Base-by-base conservation (phyloP, 1,140 invertebrate genomes). In the Solenopsis fugax region DNA sequence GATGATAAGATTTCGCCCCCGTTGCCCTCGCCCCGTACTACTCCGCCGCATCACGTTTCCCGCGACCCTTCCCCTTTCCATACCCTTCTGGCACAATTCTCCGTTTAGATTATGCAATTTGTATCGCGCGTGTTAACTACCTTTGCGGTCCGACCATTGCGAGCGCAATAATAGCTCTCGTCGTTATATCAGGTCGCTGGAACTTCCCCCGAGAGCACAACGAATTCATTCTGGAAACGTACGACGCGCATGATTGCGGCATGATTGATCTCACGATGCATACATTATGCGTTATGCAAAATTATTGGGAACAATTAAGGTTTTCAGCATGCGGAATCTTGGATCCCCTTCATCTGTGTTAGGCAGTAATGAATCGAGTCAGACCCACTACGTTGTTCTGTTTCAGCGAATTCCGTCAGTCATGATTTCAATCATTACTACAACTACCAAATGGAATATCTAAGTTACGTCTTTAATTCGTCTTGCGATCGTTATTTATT, bases 1-100 rank as follows among this genome's bases (percentile, higher is more conserved):
- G 90, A 89, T 92, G 92, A 92, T 91, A 92, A 93, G 90, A 92
- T 92, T 93, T 93, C 86, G 67, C 75, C 58, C n/a, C 89, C 52
- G 60, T 67, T 34, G 41, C 64, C 58, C 50, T 71, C 54, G 24
- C 37, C 67, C 48, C 52, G 29, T 13, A 50, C 52, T 64, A 54
- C 4, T 78, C 45, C 56, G 2, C 65, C 34, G 34, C 50, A 16
- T 75, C 48, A 41, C 54, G 45, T 75, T 73, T 78, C 48, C 77
- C 54, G 2, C 29, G 5, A 16, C 9, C 60, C 69, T 72, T 16
- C 56, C 24, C 4, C 29, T 12, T 5, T 10, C 52, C 10, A 10
- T 24, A 13, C 13, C 18, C 34, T 73, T 60, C 67, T 50, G 50
- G 54, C 71, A 50, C 52, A 75, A 56, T 45, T 72, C 84, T 50